A percentile compares a stretch with the other conserved stretches of the same genome.
Conservation (phyloP, 2,797 vertebrate genomes). For the Chrysolophus pictus region DNA sequence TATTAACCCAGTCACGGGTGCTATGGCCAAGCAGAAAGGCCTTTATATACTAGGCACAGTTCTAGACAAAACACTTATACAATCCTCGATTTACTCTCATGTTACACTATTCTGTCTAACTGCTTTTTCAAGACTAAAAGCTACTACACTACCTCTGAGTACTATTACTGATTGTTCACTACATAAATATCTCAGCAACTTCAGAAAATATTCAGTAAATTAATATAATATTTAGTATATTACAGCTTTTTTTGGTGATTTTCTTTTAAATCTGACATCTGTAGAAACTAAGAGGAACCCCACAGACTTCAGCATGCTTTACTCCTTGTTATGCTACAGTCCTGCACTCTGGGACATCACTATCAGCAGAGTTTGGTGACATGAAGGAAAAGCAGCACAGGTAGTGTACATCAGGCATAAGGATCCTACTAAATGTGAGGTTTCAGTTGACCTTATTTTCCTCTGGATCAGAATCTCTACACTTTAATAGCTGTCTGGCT, state of each 20-base stretch:
- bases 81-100: neutral
- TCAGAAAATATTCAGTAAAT: neutral
- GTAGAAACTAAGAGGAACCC: neutral
- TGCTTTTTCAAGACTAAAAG: neutral
- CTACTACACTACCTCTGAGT: neutral
- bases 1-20: neutral
- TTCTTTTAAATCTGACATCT: neutral
- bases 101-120: neutral
- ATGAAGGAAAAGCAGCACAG: neutral
- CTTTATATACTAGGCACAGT: fast-evolving
- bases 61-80: neutral
- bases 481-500: neutral
- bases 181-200: neutral
- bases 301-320: neutral
- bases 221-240: neutral
- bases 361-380: neutral
- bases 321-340: neutral
- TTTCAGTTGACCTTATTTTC: neutral
- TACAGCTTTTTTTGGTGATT: neutral
- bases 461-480: neutral
- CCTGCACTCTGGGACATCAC: neutral
- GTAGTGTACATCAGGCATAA: neutral
- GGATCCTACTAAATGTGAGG: neutral
- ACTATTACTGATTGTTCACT: neutral
- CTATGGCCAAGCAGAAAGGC: neutral